phyloP scores from a whole-genome alignment of 2,888 invertebrate genomes.

The Amiota minor region DNA sequence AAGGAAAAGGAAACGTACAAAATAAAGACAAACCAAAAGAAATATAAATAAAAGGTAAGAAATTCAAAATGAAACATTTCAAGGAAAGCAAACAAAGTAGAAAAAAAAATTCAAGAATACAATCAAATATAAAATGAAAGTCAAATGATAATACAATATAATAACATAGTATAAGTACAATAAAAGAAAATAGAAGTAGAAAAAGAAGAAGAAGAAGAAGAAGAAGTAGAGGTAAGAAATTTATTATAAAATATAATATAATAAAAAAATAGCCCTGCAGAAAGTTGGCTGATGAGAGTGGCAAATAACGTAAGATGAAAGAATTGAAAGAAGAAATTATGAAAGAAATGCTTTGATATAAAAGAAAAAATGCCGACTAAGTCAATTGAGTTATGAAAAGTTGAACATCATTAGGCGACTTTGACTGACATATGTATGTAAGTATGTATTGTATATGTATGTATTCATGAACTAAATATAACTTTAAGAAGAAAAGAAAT shows the following conservation, averaged over 20 bases:
- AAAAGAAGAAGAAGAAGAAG: slow-evolving; percentile 32
- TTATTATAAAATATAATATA: slow-evolving; percentile 46
- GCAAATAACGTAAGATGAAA: background rate
- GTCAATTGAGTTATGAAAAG: slow-evolving; percentile 62
- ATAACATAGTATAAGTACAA: slow-evolving; percentile 46
- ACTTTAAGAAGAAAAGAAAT: background rate
- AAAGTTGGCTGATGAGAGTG: background rate
- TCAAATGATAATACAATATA: slow-evolving; percentile 49
- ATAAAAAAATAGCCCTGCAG: slow-evolving; percentile 48
- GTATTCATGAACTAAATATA: background rate
- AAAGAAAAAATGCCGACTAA: background rate
- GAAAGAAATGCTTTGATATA: background rate
- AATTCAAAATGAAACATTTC: slow-evolving; percentile 29
- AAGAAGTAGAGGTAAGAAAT: slow-evolving; percentile 42
- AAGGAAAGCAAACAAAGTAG: slow-evolving; percentile 57
- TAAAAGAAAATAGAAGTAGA: slow-evolving; percentile 39
- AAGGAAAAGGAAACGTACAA: slow-evolving; percentile 31
- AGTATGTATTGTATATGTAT: background rate
- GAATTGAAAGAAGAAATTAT: background rate
- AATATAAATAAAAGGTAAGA: slow-evolving; percentile 2
- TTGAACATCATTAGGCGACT: slow-evolving; percentile 56
- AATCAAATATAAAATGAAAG: slow-evolving; percentile 32
- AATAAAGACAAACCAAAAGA: background rate
- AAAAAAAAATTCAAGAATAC: slow-evolving; percentile 35
- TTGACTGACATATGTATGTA: too few relatives aligned